A percentile compares a stretch with the other conserved stretches of the same genome.
Conservation (phyloP, 2,113 vertebrate genomes). For the Erpornis zantholeuca region DNA sequence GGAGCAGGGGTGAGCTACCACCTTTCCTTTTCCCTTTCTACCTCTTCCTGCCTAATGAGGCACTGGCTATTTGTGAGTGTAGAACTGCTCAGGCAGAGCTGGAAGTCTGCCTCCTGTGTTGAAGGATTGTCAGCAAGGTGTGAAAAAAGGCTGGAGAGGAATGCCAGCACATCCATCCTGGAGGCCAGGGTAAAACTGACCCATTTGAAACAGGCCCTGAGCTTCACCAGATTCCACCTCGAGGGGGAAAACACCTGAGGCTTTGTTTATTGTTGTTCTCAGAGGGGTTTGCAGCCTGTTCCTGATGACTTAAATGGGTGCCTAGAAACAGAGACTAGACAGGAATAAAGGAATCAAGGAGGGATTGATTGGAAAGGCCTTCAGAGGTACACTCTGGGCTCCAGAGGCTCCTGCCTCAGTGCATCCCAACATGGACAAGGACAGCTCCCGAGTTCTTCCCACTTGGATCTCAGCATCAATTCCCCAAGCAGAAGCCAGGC, state of each 20-base stretch:
- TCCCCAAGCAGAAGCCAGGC: no score
- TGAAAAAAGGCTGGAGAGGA: background rate
- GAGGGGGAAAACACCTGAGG: background rate
- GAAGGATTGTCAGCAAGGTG: accelerated
- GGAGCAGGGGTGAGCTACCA: background rate
- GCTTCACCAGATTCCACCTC: background rate
- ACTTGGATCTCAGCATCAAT: no score
- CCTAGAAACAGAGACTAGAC: no score
- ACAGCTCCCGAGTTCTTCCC: no score
- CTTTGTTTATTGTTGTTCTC: background rate
- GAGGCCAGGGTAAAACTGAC: background rate
- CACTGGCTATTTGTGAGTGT: background rate
- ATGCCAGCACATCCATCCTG: background rate
- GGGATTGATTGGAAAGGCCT: no score
- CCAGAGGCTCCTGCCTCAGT: no score
- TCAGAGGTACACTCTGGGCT: no score
- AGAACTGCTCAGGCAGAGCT: background rate
- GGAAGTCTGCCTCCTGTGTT: background rate
- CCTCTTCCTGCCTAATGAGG: background rate
- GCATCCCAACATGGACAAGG: no score
- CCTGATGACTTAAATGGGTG: no score
- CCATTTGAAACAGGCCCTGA: background rate
- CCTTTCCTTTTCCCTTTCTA: background rate
- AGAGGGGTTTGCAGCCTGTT: background rate
- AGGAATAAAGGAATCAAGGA: no score